Evolutionary conservation across 1,140 invertebrate species (phyloP).

Genomic region (Anastrepha ludens): DNA sequence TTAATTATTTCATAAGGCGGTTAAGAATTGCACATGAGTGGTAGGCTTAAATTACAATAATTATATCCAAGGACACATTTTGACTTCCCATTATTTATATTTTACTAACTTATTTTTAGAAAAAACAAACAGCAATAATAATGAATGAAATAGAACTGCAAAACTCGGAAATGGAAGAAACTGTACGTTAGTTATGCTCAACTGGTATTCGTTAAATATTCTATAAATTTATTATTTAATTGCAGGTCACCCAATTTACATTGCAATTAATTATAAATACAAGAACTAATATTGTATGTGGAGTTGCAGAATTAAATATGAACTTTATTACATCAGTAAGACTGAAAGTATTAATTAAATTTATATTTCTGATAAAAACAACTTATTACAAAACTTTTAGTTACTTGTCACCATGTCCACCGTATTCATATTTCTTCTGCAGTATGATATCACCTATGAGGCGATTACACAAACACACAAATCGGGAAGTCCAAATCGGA

Average conservation of each 20-base stretch:
- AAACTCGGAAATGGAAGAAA: conserved; percentile 50
- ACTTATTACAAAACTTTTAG: conserved; percentile 56
- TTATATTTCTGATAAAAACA: not conserved
- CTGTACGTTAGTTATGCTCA: not conserved
- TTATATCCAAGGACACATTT: no score
- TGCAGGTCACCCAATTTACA: conserved; percentile 54
- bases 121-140: conserved; percentile 40
- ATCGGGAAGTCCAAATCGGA: not conserved
- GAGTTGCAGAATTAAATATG: conserved; percentile 53
- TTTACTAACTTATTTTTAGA: conserved; percentile 52
- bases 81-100: not conserved
- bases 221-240: conserved; percentile 28
- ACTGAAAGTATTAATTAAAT: not conserved
- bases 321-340: conserved; percentile 57
- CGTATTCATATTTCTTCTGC: conserved; percentile 68
- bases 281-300: conserved; percentile 55
- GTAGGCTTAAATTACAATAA: no score
- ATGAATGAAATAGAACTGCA: conserved; percentile 42
- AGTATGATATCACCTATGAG: conserved; percentile 69
- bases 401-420: conserved; percentile 63
- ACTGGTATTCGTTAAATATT: not conserved
- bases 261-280: conserved; percentile 54
- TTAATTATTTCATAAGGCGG: no score
- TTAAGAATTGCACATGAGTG: no score
- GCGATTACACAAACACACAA: conserved; percentile 59